Evolutionary conservation across 1,140 invertebrate genomes (phyloP), one percentile per base, ranked within the genome.

Genomic region (Brachionus koreanus): DNA sequence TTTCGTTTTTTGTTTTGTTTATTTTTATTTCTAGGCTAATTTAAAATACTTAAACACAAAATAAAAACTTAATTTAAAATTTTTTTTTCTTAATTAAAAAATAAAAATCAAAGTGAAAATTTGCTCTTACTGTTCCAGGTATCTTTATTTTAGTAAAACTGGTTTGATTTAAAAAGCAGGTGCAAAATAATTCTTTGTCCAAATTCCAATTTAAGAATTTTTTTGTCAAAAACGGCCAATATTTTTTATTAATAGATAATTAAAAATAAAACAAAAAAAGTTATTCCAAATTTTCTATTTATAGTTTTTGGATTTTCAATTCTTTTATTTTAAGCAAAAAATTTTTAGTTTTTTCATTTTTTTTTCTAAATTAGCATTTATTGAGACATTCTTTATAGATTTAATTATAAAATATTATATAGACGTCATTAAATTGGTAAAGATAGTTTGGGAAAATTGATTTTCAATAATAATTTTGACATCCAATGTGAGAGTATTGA

Each of bases 1-100:
- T 65, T 65, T 65, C 25, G 63, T 65, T 65, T 65, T 33, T 65
- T 33, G 12, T 65, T 65, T 65, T 65, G 63, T 65, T 65, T 65
- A 65, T 65, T 65, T 65, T 65, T 23, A 25, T 33, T 33, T 33
- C 63, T 65, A 65, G 63, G 63, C 63, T 65, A 65, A 65, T 65
- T 65, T 65, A 65, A 65, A 29, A 65, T 33, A 65, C 33, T 65
- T 65, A 65, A 65, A 65, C 25, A 65, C 9, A 65, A 65, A 65
- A 65, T 33, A 65, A 37, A 63, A 37, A 65, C 25, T 33, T 12
- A 65, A 57, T 57, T 57, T 57, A 37, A 65, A 65, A 9, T 12
- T 33, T 65, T 65, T 65, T 65, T 65, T 33, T 65, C 33, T 29
- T 65, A 65, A 65, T 65, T 65, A 65, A 65, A 33, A 33, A 57